Conservation (phyloP, 2,113 vertebrate genomes). For the Anhinga anhinga region DNA sequence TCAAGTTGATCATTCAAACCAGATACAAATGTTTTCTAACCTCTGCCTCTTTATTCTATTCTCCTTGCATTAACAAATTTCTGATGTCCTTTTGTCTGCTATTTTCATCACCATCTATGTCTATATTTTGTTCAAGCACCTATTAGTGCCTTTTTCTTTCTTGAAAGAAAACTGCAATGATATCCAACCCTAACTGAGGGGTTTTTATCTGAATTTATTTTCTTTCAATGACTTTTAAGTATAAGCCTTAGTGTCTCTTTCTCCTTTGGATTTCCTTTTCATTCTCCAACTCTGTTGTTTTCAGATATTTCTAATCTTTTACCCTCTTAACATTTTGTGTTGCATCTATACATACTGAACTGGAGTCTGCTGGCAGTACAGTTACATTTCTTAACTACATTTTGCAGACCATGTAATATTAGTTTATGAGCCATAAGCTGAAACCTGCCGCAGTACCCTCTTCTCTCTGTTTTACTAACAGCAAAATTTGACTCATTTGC, state of each 20-base stretch:
- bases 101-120: not conserved
- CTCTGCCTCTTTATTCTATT: not conserved
- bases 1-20: not conserved
- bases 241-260: not conserved
- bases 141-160: not conserved
- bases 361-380: not conserved
- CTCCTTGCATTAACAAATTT: not conserved
- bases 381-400: not conserved
- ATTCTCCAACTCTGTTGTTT: not conserved
- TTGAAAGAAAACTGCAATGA: not conserved
- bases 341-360: not conserved
- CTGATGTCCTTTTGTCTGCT: not conserved
- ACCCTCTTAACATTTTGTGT: not conserved
- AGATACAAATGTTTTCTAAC: not conserved
- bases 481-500: not conserved
- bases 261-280: not conserved
- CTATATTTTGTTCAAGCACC: not conserved
- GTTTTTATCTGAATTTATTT: not conserved
- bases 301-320: not conserved
- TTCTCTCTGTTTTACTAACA: not conserved
- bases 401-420: not conserved
- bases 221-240: not conserved
- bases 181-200: not conserved
- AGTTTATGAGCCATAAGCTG: not conserved
- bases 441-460: not conserved